These are phyloP conservation scores for Bombus waltoni DNA, from an alignment of 1,140 invertebrate genomes.

Conservation along the genomic window DNA sequence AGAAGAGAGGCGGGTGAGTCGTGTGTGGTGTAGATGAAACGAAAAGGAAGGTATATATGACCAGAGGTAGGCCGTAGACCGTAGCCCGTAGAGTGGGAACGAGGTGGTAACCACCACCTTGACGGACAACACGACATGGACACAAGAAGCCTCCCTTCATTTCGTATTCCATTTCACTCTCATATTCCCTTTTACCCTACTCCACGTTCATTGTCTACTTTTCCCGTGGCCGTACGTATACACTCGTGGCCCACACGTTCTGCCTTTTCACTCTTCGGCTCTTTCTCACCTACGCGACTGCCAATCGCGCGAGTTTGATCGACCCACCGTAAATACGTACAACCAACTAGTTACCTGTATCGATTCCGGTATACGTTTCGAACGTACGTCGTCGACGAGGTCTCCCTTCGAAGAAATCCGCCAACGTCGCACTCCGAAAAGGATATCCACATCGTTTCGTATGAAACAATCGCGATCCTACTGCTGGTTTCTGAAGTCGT, in stretches of 20 bases:
- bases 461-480: not conserved
- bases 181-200: conserved; percentile 64
- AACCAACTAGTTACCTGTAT: not conserved
- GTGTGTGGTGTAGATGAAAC: conserved; percentile 58
- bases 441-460: not conserved
- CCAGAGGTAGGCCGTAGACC: conserved; percentile 16
- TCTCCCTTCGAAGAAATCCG: not conserved
- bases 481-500: not conserved
- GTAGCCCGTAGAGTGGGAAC: conserved; percentile 25
- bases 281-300: conserved; percentile 3
- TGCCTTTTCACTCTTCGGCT: not conserved
- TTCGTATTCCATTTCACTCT: conserved; percentile 80
- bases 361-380: not conserved
- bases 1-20: not conserved
- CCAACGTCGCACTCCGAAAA: not conserved
- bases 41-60: conserved; percentile 57
- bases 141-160: conserved; percentile 75
- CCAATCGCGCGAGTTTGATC: not conserved
- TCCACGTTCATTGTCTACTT: conserved; percentile 67
- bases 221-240: conserved; percentile 55
- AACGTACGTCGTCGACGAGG: not conserved
- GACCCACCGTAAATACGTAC: not conserved
- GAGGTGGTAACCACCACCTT: conserved; percentile 57
- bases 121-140: conserved; percentile 59
- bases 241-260: not conserved